A percentile compares a stretch with the other conserved stretches of the same genome.
Evolutionary conservation across 53 echinoderm and acorn worm species (phyloP).

Genomic region (Zoroaster sp.): DNA sequence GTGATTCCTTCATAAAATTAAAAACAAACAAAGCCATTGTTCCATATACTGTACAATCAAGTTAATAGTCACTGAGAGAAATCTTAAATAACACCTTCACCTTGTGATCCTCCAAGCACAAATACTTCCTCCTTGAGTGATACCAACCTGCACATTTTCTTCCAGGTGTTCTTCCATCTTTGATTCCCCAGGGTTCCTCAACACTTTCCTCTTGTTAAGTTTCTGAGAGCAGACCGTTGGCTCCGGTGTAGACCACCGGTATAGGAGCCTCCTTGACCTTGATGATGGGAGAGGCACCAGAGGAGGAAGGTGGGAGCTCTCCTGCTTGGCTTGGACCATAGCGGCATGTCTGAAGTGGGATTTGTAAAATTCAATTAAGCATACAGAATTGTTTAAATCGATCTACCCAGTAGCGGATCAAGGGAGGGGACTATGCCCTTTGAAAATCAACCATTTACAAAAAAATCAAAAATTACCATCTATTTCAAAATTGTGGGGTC

Average conservation of each 20-base stretch:
- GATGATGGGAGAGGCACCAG: not conserved
- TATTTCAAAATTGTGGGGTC: too few species aligned
- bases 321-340: not conserved
- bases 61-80: not conserved
- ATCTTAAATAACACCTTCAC: not conserved
- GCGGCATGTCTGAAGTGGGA: slow-evolving; percentile 8
- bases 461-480: too few species aligned
- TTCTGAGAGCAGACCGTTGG: not conserved
- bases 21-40: not conserved
- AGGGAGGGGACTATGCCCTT: too few species aligned
- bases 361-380: not conserved
- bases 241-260: slow-evolving; percentile 39
- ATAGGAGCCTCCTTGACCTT: not conserved
- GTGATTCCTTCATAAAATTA: not conserved
- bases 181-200: not conserved
- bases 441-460: too few species aligned
- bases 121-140: not conserved
- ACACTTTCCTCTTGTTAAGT: not conserved
- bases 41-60: not conserved
- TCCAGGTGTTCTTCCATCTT: not conserved
- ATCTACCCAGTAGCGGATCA: too few species aligned
- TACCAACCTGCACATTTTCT: not conserved
- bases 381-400: too few species aligned
- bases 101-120: not conserved
- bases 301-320: not conserved